These are phyloP conservation scores for Leptinotarsa haldemani DNA, from an alignment of 2,888 invertebrate genomes.

Conservation along the genomic window DNA sequence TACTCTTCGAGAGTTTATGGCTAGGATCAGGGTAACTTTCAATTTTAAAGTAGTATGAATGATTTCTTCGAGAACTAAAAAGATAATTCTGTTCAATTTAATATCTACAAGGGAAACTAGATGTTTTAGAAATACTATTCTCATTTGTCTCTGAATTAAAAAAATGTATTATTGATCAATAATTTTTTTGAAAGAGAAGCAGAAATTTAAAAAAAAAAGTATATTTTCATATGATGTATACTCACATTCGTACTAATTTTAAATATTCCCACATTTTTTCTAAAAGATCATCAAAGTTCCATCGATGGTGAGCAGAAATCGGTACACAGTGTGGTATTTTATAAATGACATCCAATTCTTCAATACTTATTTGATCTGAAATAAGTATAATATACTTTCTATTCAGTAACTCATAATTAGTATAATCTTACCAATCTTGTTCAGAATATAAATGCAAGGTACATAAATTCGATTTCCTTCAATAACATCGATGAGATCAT, in stretches of 20 bases:
- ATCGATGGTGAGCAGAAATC: constrained; percentile 98
- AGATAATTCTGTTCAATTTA: too few relatives aligned
- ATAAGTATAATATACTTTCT: constrained; percentile 20
- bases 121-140: too few relatives aligned
- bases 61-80: too few relatives aligned
- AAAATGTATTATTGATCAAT: background rate
- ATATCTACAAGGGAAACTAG: too few relatives aligned
- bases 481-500: constrained; percentile 97
- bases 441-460: constrained; percentile 97
- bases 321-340: constrained; percentile 99
- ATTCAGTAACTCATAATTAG: background rate
- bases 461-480: constrained; percentile 99
- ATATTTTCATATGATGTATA: constrained; percentile 41
- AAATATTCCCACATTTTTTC: constrained; percentile 99
- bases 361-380: constrained; percentile 91
- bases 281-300: constrained; percentile 98
- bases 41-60: too few relatives aligned
- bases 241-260: constrained; percentile 90
- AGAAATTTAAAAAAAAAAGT: background rate
- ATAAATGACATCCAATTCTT: constrained; percentile 98
- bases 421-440: constrained; percentile 86
- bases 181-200: background rate
- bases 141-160: too few relatives aligned
- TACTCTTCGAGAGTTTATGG: too few relatives aligned
- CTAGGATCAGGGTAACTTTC: too few relatives aligned